phyloP scores from a whole-genome alignment of 2,888 invertebrate genomes.

The Synergus gifuensis region DNA sequence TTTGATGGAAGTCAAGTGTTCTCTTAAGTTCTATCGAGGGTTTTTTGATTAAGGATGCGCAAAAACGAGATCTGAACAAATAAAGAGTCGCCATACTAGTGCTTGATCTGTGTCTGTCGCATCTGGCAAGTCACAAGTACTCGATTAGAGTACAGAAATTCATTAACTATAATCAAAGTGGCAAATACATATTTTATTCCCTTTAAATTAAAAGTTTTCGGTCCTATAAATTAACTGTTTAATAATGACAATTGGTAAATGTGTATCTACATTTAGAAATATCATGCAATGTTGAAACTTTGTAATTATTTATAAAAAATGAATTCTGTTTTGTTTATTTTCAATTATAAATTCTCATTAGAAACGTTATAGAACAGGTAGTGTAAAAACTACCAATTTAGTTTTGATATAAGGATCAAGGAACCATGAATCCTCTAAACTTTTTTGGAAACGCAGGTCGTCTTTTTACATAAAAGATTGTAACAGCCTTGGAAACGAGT shows the following conservation, averaged over 20 bases:
- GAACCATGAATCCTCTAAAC: not conserved
- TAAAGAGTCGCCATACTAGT: conserved; percentile 9
- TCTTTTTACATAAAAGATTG: conserved; percentile 37
- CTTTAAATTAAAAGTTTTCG: too few species aligned
- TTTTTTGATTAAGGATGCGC: conserved; percentile 20
- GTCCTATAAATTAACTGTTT: too few species aligned
- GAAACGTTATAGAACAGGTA: not conserved
- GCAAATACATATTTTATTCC: too few species aligned
- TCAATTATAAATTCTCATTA: not conserved
- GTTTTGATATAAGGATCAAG: not conserved
- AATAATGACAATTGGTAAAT: not conserved
- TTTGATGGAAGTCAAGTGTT: conserved; percentile 27
- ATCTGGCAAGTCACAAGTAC: too few species aligned
- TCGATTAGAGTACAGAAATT: too few species aligned
- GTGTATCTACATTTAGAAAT: not conserved
- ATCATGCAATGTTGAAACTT: not conserved
- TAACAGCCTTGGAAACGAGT: conserved; percentile 40
- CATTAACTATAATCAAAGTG: too few species aligned
- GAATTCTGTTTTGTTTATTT: too few species aligned
- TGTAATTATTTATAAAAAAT: not conserved
- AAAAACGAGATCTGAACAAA: conserved; percentile 15
- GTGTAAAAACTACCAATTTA: conserved; percentile 19
- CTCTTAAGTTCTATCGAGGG: not conserved
- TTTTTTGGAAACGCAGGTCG: conserved; percentile 9
- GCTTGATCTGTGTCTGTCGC: not conserved